Conservation (phyloP, 2,888 invertebrate species). For the Ommatoiulus sabulosus region DNA sequence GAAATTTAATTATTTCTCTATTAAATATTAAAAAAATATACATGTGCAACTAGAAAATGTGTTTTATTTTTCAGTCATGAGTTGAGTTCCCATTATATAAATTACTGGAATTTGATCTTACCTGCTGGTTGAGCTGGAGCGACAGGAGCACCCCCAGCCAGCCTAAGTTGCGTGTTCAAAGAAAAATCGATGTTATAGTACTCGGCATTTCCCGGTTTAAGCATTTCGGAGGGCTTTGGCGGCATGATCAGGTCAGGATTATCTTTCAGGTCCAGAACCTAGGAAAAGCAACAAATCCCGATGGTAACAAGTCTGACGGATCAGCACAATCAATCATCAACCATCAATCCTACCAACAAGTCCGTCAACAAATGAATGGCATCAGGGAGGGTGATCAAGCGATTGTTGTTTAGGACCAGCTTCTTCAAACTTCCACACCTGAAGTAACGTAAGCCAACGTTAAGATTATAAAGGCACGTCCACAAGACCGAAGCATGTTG, state of each 20-base stretch:
- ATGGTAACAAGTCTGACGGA: neutral
- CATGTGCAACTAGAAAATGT: no score
- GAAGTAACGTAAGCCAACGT: conserved; percentile 62
- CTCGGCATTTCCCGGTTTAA: conserved; percentile 82
- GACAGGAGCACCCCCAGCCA: conserved; percentile 90
- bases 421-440: conserved; percentile 95
- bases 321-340: neutral
- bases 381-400: conserved; percentile 95
- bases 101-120: conserved; percentile 65
- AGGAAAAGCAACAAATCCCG: neutral
- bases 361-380: conserved; percentile 95
- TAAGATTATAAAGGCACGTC: neutral
- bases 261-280: conserved; percentile 86
- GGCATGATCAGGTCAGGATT: conserved; percentile 98
- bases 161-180: conserved; percentile 89
- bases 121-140: conserved; percentile 78
- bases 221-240: conserved; percentile 87
- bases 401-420: conserved; percentile 91
- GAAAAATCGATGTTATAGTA: conserved; percentile 99
- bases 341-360: conserved; percentile 72
- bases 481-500: neutral
- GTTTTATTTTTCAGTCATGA: no score
- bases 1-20: no score
- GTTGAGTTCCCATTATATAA: neutral
- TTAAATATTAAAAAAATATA: no score